These are phyloP conservation scores for Stenoptilia bipunctidactyla DNA, from an alignment of 2,888 invertebrate genomes.

Conservation along the genomic window DNA sequence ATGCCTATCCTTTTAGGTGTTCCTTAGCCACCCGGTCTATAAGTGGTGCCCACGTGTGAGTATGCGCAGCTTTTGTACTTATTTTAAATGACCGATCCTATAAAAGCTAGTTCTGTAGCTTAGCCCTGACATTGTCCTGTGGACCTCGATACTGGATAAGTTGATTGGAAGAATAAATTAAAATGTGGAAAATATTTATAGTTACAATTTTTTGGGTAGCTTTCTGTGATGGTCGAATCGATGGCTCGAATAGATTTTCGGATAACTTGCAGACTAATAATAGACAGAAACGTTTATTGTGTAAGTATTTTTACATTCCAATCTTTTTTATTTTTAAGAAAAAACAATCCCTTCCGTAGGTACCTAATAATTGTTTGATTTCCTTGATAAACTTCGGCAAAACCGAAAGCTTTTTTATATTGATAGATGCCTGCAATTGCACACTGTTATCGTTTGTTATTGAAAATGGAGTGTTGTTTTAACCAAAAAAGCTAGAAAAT, in stretches of 20 bases:
- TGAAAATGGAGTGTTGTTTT: no score
- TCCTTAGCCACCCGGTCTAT: conserved; percentile 44
- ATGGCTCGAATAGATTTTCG: conserved; percentile 13
- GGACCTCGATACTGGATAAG: conserved; percentile 16
- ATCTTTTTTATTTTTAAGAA: no score
- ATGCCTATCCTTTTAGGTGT: conserved; percentile 52
- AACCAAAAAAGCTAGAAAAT: no score
- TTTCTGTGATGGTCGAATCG: conserved; percentile 16
- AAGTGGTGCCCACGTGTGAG: conserved; percentile 61
- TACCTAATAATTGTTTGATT: no score
- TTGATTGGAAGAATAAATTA: conserved; percentile 7
- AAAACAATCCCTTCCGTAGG: no score
- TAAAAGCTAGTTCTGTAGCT: conserved; percentile 53
- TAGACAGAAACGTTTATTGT: conserved; percentile 40
- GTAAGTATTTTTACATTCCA: conserved; percentile 37
- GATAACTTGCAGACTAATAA: conserved; percentile 9
- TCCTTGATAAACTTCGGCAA: no score
- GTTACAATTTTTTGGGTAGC: conserved; percentile 24
- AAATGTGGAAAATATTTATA: conserved; percentile 32
- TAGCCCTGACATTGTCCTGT: conserved; percentile 63
- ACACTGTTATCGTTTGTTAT: no score
- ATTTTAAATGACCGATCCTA: conserved; percentile 47
- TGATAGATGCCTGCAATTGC: no score
- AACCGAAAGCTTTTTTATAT: no score
- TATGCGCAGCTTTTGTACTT: conserved; percentile 31